These are phyloP conservation scores for Mesitornis unicolor DNA, from an alignment of 2,113 vertebrate species.

Conservation along the genomic window DNA sequence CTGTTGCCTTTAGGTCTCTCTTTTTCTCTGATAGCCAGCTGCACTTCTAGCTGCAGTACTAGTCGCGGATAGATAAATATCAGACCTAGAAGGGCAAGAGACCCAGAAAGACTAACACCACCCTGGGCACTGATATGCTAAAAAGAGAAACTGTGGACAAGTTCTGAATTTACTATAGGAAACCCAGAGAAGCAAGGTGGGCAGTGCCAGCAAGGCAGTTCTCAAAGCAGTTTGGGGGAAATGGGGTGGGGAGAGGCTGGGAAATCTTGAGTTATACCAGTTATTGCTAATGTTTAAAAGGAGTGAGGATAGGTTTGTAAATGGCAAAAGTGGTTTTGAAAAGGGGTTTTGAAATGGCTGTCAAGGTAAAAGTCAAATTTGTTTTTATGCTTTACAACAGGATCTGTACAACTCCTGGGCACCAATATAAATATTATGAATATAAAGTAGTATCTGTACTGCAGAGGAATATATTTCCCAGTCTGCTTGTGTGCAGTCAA, in stretches of 20 bases:
- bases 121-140: not conserved
- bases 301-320: not conserved
- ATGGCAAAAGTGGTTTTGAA: not conserved
- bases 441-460: not conserved
- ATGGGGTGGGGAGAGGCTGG: not conserved
- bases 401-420: not conserved
- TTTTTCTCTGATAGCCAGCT: not conserved
- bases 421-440: not conserved
- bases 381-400: not conserved
- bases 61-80: not conserved
- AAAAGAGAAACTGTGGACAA: not conserved
- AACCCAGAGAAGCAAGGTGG: not conserved
- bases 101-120: not conserved
- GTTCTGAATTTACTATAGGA: not conserved
- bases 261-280: not conserved
- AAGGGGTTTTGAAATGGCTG: not conserved
- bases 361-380: not conserved
- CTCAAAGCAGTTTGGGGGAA: not conserved
- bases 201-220: not conserved
- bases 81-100: not conserved
- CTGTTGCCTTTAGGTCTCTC: fast-evolving
- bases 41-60: not conserved
- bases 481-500: not conserved
- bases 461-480: not conserved
- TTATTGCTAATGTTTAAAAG: not conserved